These are phyloP conservation scores for Chromobotia macracanthus DNA, from an alignment of 2,797 vertebrate species.

Conservation along the genomic window DNA sequence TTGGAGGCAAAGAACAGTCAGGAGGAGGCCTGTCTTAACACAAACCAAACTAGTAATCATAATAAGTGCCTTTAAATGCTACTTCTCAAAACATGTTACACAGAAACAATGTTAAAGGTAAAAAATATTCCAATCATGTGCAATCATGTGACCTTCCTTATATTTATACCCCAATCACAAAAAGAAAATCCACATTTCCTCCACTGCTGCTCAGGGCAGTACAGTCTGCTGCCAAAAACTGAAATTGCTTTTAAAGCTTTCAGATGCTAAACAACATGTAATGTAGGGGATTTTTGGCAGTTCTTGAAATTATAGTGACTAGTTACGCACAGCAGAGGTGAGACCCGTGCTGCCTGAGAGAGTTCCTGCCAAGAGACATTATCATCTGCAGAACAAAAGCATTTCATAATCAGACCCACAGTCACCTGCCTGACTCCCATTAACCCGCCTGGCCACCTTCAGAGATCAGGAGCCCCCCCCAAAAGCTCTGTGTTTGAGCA, in stretches of 20 bases:
- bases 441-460: constrained; percentile 38
- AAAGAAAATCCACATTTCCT: constrained; percentile 29
- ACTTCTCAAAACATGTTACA: no score
- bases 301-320: constrained; percentile 36
- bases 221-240: constrained; percentile 31
- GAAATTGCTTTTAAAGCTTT: constrained; percentile 39
- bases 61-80: no score
- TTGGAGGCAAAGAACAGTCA: no score
- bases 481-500: constrained; percentile 46
- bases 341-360: constrained; percentile 35
- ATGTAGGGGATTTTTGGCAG: constrained; percentile 10
- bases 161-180: constrained; percentile 23
- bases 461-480: constrained; percentile 29
- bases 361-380: constrained; percentile 57
- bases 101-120: no score
- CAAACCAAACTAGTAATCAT: no score
- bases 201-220: constrained; percentile 30
- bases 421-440: constrained; percentile 56
- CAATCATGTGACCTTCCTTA: constrained; percentile 16
- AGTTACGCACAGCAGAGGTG: constrained; percentile 11
- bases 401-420: constrained; percentile 47
- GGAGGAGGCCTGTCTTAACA: no score
- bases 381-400: constrained; percentile 39
- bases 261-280: constrained; percentile 40
- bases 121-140: not conserved